phyloP scores from a whole-genome alignment of 2,113 vertebrate genomes.

The Cranoglanis bouderius region DNA sequence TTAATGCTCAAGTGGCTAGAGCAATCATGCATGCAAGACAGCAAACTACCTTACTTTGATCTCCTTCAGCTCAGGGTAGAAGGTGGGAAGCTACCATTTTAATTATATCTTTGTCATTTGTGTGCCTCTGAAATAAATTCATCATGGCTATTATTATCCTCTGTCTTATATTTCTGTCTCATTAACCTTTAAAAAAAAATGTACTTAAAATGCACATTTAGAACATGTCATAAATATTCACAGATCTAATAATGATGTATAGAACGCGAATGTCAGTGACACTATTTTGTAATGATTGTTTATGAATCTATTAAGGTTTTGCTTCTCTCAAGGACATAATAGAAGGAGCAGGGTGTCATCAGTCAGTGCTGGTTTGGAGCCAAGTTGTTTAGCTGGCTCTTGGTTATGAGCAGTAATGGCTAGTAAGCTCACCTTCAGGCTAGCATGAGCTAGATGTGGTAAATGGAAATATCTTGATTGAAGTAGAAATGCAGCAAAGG shows the following conservation, averaged over 20 bases:
- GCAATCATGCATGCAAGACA: slow-evolving; percentile 36
- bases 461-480: background rate
- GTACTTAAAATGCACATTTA: slow-evolving; percentile 9
- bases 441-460: background rate
- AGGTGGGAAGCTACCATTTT: background rate
- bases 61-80: slow-evolving; percentile 24
- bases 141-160: slow-evolving; percentile 20
- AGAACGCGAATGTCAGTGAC: background rate
- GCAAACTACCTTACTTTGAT: slow-evolving; percentile 46
- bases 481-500: background rate
- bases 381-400: background rate
- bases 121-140: background rate
- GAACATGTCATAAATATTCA: background rate
- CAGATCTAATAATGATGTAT: background rate
- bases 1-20: slow-evolving; percentile 37
- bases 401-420: background rate
- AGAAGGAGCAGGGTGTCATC: background rate
- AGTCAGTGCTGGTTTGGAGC: background rate
- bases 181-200: background rate
- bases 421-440: background rate
- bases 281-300: background rate
- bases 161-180: background rate
- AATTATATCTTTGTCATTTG: slow-evolving; percentile 17
- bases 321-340: background rate
- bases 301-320: background rate